Base-by-base conservation (phyloP, 2,797 vertebrate genomes). In the Acanthis flammea region DNA sequence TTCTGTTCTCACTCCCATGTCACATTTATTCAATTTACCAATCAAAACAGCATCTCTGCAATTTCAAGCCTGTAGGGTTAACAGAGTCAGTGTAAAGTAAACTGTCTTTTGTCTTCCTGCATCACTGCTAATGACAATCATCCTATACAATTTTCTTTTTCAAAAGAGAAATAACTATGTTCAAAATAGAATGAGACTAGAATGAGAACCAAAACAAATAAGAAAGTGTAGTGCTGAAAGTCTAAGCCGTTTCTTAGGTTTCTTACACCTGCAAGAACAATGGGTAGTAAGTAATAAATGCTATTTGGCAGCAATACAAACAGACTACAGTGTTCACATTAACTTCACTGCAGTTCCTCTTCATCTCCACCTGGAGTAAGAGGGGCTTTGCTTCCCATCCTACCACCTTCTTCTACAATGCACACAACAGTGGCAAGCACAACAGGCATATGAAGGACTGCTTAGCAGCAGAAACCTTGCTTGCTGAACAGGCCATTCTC, bases 1-100 rank as follows among this genome's bases (percentile, higher is more conserved):
- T 89, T 92, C 66, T 87, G 22, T 85, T 90, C 60, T 81, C 45
- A 67, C 8, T 80, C 58, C 51, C 23, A 7, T 80, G 91, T 96
- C 94, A 93, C 60, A 94, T 89, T 70, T 93, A 81, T 23, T 96
- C 68, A 90, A 89, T 86, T 93, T 81, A 93, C 76, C 73, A 94
- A 96, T 94, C 77, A 95, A 95, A 96, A 70, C 35, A 87, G 70
- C 27, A 79, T 75, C 57, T 76, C 60, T 62, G 80, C 44, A 94
- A 61, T 81, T 79, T 82, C 0, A 5, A 94, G 82, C 82, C 92
- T 90, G 67, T 91, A 88, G 79, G 75, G 77, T 94, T 93, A 94
- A 87, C 33, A 65, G 66, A 88, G 67, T 45, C 50, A 88, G 41
- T 76, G 62, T 73, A 86, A 89, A 91, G 37, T 88, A 89, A 88